Evolutionary conservation across 2,888 invertebrate genomes (phyloP).

Genomic region (Teleogryllus oceanicus): DNA sequence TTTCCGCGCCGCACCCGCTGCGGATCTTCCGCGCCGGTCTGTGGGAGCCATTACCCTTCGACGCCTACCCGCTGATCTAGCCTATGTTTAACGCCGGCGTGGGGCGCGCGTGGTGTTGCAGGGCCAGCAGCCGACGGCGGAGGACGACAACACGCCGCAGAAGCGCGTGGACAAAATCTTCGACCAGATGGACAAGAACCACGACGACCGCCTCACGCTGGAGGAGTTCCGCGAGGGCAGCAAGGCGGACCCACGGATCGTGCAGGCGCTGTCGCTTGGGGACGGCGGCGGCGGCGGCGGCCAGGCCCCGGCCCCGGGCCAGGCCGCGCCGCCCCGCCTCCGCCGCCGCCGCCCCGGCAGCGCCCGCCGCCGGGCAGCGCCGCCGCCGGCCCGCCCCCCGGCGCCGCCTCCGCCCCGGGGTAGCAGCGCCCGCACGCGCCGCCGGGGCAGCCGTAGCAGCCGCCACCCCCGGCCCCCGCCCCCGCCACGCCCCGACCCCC

Average conservation of each 20-base stretch:
- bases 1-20: too few relatives aligned
- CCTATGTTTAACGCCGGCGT: too few relatives aligned
- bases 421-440: conserved; percentile 18
- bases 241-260: conserved; percentile 97
- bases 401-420: background rate
- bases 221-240: conserved; percentile 97
- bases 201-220: conserved; percentile 91
- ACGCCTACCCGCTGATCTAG: too few relatives aligned
- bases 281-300: conserved; percentile 35
- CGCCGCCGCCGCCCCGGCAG: conserved; percentile 32
- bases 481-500: background rate
- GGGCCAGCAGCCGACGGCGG: conserved; percentile 85
- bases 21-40: too few relatives aligned
- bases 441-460: background rate
- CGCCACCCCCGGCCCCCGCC: background rate
- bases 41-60: too few relatives aligned
- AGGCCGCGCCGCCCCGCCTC: conserved; percentile 21
- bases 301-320: conserved; percentile 48
- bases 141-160: conserved; percentile 89
- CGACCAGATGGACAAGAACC: conserved; percentile 98
- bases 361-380: background rate
- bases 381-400: background rate
- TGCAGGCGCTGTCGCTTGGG: conserved; percentile 88
- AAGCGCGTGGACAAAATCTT: conserved; percentile 98
- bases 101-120: conserved; percentile 47